These are phyloP conservation scores for Charadrius vociferus DNA, from an alignment of 2,113 vertebrate species.

Conservation along the genomic window DNA sequence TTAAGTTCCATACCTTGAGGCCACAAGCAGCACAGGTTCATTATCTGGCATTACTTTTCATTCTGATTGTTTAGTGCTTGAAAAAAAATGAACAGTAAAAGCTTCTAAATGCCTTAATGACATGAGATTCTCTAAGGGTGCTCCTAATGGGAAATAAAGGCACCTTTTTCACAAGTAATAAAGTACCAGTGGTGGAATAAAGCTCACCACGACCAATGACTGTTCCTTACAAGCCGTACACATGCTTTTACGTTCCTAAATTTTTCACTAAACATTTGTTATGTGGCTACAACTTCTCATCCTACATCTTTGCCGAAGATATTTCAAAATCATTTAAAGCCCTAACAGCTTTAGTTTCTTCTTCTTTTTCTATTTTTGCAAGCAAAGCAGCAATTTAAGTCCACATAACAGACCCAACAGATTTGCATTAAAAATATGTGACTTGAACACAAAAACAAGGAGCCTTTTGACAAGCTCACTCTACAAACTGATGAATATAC, in stretches of 20 bases:
- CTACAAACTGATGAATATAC: constrained; percentile 40
- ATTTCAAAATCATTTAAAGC: constrained; percentile 26
- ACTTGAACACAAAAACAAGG: constrained; percentile 34
- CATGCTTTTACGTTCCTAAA: neutral
- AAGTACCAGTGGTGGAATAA: neutral
- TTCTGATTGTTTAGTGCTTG: constrained; percentile 8
- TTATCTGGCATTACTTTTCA: constrained; percentile 28
- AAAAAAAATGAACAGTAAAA: constrained; percentile 36
- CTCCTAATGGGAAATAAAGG: neutral
- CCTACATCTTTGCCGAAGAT: neutral
- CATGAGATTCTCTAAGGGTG: neutral
- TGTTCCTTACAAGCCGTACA: neutral
- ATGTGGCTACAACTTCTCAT: neutral
- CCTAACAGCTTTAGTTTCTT: constrained; percentile 8
- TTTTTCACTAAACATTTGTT: neutral
- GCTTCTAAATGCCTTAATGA: neutral
- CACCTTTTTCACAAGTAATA: neutral
- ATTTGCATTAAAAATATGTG: constrained; percentile 44
- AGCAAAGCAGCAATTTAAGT: constrained; percentile 46
- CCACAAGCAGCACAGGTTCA: constrained; percentile 9
- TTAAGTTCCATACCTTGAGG: constrained; percentile 28
- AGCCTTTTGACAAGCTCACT: constrained; percentile 37
- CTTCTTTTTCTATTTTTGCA: constrained; percentile 9
- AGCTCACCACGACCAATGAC: neutral
- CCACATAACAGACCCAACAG: constrained; percentile 24